phyloP scores from a whole-genome alignment of 2,888 invertebrate species.

The Epirrhoe alternata region DNA sequence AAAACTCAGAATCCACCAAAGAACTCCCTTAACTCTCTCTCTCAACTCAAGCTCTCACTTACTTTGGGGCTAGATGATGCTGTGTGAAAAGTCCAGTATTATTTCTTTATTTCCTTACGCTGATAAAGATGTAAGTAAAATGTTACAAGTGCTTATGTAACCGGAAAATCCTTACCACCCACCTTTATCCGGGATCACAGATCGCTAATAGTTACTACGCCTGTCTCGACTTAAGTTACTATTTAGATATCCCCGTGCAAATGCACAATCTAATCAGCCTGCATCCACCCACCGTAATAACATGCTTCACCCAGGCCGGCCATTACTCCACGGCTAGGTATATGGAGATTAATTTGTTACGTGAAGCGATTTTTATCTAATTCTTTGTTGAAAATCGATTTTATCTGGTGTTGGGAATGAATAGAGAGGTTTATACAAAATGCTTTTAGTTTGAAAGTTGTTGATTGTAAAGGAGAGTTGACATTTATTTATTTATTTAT shows the following conservation, averaged over 20 bases:
- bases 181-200: constrained; percentile 19
- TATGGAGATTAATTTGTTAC: constrained; percentile 14
- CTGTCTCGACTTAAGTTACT: constrained; percentile 23
- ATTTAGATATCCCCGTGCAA: constrained; percentile 33
- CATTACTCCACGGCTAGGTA: constrained; percentile 9
- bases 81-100: too few relatives aligned
- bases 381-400: neutral
- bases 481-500: too few relatives aligned
- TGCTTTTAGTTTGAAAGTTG: too few relatives aligned
- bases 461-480: too few relatives aligned
- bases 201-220: constrained; percentile 14
- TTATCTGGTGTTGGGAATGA: neutral
- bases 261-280: constrained; percentile 38
- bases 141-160: neutral
- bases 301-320: constrained; percentile 19
- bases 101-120: too few relatives aligned
- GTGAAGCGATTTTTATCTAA: constrained; percentile 3
- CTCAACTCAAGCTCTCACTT: too few relatives aligned
- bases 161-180: constrained; percentile 27
- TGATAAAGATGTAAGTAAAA: neutral
- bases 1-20: too few relatives aligned
- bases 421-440: too few relatives aligned
- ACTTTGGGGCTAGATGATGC: too few relatives aligned
- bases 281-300: constrained; percentile 41
- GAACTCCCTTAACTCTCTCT: too few relatives aligned